Base-by-base conservation (phyloP, 2,113 vertebrate species). In the Andinoacara biseriatus region DNA sequence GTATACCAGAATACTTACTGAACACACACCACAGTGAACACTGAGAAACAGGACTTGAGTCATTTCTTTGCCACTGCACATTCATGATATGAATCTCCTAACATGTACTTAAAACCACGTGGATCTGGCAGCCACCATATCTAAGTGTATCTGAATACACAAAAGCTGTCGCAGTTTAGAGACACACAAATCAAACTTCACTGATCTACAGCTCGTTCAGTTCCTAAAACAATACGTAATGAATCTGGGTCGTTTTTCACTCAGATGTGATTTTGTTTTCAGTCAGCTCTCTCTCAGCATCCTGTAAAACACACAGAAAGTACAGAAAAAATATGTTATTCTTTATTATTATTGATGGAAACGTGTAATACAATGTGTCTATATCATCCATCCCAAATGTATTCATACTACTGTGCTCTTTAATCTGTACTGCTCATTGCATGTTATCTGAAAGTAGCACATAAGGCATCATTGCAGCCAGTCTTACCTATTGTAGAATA, bases 381-480 rank as follows among this genome's bases (percentile, higher is more conserved):
- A 26, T 26, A 2, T 26, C 26, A 26, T 26, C n/a, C n/a, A n/a
- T n/a, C n/a, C n/a, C n/a, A n/a, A n/a, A n/a, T n/a, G n/a, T n/a
- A n/a, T n/a, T n/a, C n/a, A n/a, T n/a, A n/a, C n/a, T n/a, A n/a
- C n/a, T n/a, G n/a, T n/a, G n/a, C n/a, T n/a, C n/a, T n/a, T n/a
- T n/a, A n/a, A n/a, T 26, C 18, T 63, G 7, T 62, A 13, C 20
- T 4, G 60, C 20, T 38, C 38, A 38, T 7, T 33, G 8, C 6
- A 63, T 0, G 0, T 22, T 9, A 38, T 38, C 38, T 38, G 8
- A 38, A 38, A 9, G 38, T 38, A 10, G 9, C 3, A 38, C 38
- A 9, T 7, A 38, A 7, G 7, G 2, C 35, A 26, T 26, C 26
- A 26, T 26, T 26, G 26, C 2, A 26, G 26, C 26, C 26, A 26